phyloP scores from a whole-genome alignment of 2,113 vertebrate genomes.

The Elephas maximus region DNA sequence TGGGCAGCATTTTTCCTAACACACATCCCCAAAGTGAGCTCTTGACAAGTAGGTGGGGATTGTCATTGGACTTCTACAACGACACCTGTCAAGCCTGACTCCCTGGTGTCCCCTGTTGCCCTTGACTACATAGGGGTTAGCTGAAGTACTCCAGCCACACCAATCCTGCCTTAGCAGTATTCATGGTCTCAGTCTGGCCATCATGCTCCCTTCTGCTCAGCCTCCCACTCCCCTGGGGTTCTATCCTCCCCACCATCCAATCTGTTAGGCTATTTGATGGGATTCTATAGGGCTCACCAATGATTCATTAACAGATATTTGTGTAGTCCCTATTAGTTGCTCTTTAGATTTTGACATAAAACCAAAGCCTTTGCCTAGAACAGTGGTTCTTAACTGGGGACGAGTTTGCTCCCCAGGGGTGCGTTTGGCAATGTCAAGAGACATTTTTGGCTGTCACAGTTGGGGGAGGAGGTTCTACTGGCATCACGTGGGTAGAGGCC shows the following conservation, averaged over 20 bases:
- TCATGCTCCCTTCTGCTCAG: neutral
- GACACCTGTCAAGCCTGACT: neutral
- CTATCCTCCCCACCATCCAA: neutral
- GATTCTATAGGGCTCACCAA: neutral
- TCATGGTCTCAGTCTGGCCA: neutral
- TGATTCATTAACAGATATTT: neutral
- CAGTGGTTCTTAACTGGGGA: neutral
- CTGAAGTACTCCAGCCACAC: neutral
- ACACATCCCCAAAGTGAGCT: neutral
- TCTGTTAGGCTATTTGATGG: neutral
- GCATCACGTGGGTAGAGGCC: neutral
- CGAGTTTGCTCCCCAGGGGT: neutral
- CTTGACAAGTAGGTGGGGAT: neutral
- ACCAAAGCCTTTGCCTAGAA: slow-evolving; percentile 4
- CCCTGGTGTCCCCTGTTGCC: neutral
- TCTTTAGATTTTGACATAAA: slow-evolving; percentile 58
- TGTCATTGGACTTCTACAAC: neutral
- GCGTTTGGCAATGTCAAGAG: neutral
- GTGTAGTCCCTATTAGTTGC: neutral
- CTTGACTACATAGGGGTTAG: neutral
- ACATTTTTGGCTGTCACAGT: neutral
- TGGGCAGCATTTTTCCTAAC: neutral
- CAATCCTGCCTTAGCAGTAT: neutral
- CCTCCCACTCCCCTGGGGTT: neutral
- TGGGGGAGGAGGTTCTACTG: neutral